Base-by-base conservation (phyloP, 1,140 invertebrate genomes). In the Lasioglossum baleicum region DNA sequence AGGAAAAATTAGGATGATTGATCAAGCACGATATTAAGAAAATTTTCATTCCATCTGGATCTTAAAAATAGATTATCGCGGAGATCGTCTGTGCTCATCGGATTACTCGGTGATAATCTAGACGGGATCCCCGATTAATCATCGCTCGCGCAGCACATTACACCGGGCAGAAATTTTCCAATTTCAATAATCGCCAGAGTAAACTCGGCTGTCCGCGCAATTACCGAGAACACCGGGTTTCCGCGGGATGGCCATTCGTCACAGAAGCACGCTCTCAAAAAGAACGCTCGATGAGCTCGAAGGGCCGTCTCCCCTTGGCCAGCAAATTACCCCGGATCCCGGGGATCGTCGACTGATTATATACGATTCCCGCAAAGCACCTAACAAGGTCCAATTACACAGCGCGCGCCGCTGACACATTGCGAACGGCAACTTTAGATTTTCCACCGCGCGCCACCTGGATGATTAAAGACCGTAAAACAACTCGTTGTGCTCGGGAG, bases 361-460 rank as follows among this genome's bases (percentile, higher is more conserved):
- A 66, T 44, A 66, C 40, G 64, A 66, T 66, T 66, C 40, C n/a
- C 64, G 40, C 40, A 20, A 66, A 66, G 40, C 42, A 67, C 42
- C 42, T 67, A 67, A 67, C 65, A 42, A 67, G 42, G 42, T 26
- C 65, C 65, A 67, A 67, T 67, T 67, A 48, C 42, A 66, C 64
- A 22, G 2, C 42, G 40, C 10, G n/a, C 42, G 20, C 35, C 65
- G 42, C 65, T 67, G 65, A 67, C 42, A 67, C 65, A 48, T 67
- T 44, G 42, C 65, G 13, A 48, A n/a, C 65, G n/a, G 5, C 11
- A 48, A 67, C 42, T 67, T 67, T 26, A 67, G 65, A 67, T 67
- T 67, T 67, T 26, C 65, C 65, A 17, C 26, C 61, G 26, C 60
- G 10, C 60, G 20, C 60, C 13, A 44, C 64, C 20, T 26, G 42